Percentiles rank a stretch among this genome's conserved stretches.
Conservation (phyloP, 2,113 vertebrate genomes). For the Herpailurus yagouaroundi region DNA sequence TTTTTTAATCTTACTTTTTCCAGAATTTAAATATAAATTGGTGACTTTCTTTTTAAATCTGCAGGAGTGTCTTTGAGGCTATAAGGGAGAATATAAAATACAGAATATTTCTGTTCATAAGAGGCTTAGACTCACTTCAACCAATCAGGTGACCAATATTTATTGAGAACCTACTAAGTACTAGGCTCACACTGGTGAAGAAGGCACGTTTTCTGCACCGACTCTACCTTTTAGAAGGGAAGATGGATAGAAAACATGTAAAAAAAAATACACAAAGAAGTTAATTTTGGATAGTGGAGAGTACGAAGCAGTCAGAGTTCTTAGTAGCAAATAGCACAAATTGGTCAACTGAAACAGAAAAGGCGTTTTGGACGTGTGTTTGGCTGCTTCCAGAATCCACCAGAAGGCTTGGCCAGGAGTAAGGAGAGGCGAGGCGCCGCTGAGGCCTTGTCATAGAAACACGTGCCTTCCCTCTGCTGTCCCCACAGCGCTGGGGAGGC, state of each 20-base stretch:
- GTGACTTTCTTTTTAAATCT: not conserved
- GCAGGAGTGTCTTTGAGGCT: not conserved
- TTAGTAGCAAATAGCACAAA: not conserved
- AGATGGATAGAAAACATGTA: not conserved
- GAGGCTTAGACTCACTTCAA: not conserved
- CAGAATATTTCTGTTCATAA: not conserved
- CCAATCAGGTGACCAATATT: not conserved
- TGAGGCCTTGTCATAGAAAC: not conserved
- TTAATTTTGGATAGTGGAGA: not conserved
- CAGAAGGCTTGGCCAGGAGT: not conserved
- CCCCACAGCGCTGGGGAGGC: too few species aligned
- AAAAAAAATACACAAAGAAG: not conserved
- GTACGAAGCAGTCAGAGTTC: not conserved
- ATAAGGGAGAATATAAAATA: not conserved
- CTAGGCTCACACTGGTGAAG: not conserved
- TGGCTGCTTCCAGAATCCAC: not conserved
- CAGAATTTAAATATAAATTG: constrained; percentile 46
- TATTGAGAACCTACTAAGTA: not conserved
- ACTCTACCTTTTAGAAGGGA: not conserved
- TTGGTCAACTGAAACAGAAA: not conserved
- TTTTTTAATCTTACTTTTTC: constrained; percentile 34
- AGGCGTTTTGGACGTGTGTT: not conserved
- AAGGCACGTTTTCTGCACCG: not conserved
- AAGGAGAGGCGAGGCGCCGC: not conserved
- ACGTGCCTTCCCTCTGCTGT: too few species aligned